Percentiles rank a stretch among this genome's conserved stretches.
phyloP scores from a whole-genome alignment of 2,113 vertebrate genomes.

The Nothocercus nigrocapillus region DNA sequence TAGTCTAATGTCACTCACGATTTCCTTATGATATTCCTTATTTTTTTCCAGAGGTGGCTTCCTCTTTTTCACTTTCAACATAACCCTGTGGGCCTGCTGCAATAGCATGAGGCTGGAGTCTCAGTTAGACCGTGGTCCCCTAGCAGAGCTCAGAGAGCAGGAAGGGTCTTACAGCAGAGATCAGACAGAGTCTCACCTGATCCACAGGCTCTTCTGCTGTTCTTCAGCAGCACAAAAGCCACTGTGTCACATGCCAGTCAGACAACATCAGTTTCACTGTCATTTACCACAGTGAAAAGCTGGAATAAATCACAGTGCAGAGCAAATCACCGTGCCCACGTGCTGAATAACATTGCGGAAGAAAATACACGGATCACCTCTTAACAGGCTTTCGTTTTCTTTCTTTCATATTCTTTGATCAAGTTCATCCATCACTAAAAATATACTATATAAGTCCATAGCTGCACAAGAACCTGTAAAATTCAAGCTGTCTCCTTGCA shows the following conservation, averaged over 20 bases:
- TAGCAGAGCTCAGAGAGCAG: neutral
- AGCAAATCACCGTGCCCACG: neutral
- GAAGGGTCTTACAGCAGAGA: accelerated
- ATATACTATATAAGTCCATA: accelerated
- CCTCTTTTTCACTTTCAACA: neutral
- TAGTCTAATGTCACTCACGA: neutral
- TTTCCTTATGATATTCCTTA: neutral
- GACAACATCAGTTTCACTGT: neutral
- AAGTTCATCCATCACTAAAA: neutral
- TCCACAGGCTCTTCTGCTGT: neutral
- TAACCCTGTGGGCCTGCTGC: neutral
- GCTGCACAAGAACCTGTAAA: neutral
- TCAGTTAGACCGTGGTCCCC: accelerated
- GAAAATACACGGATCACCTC: neutral
- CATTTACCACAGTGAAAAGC: neutral
- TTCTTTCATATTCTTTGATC: neutral
- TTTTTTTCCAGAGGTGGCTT: neutral
- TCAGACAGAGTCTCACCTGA: accelerated
- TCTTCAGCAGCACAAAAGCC: neutral
- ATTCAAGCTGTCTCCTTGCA: accelerated
- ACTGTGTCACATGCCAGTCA: neutral
- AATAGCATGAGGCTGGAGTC: neutral
- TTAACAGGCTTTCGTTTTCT: neutral
- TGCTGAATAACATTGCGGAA: neutral
- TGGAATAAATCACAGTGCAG: neutral